These are phyloP conservation scores for Patella pellucida DNA, from an alignment of 2,888 invertebrate species.

Conservation along the genomic window DNA sequence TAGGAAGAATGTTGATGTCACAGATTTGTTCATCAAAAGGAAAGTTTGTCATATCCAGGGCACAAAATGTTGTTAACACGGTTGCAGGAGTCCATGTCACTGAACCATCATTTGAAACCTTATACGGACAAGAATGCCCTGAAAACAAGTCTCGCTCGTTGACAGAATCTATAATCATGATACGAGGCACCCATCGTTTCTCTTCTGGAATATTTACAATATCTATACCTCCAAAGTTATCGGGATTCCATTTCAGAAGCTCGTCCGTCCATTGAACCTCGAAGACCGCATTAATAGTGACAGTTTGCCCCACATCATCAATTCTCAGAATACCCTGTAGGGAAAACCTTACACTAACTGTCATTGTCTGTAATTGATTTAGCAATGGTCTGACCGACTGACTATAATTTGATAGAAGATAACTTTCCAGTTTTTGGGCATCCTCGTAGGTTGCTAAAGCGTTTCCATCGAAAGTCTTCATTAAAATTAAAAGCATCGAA, in stretches of 20 bases:
- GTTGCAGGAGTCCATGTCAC: background rate
- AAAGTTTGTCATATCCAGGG: background rate
- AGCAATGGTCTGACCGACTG: background rate
- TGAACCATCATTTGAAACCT: background rate
- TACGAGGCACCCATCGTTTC: background rate
- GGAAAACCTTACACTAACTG: background rate
- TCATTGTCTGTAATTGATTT: background rate
- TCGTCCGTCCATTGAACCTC: background rate
- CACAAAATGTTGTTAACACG: background rate
- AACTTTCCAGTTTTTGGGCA: background rate
- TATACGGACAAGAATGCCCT: background rate
- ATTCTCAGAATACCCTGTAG: background rate
- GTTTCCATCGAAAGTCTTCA: too few species aligned
- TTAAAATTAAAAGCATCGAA: too few species aligned
- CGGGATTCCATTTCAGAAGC: background rate
- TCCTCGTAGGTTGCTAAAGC: background rate
- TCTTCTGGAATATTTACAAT: background rate
- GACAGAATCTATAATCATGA: background rate
- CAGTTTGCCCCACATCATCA: background rate
- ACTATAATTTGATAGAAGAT: background rate
- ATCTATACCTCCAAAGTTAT: background rate
- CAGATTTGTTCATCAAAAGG: background rate
- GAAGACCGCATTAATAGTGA: background rate
- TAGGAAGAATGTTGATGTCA: background rate
- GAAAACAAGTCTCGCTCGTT: background rate